Evolutionary conservation across 1,140 invertebrate species (phyloP).

Genomic region (Archivesica marissinica): DNA sequence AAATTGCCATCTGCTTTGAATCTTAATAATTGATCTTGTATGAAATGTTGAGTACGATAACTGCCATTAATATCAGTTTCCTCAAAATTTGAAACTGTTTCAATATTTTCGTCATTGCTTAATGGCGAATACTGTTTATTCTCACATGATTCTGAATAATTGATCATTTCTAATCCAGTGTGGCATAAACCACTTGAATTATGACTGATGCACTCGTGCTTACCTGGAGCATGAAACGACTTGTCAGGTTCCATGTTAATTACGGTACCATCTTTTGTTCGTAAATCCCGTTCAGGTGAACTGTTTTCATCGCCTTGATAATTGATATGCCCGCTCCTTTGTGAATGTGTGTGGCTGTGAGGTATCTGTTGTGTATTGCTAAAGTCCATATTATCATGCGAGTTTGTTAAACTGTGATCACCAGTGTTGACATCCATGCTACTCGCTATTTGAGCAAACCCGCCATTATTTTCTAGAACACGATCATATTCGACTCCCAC

Average conservation of each 20-base stretch:
- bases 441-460: no score
- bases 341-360: no score
- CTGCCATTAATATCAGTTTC: not conserved
- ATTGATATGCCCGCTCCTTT: not conserved
- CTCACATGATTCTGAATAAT: not conserved
- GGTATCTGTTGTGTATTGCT: no score
- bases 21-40: not conserved
- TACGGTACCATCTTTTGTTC: not conserved
- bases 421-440: no score
- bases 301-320: not conserved
- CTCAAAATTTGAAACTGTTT: not conserved
- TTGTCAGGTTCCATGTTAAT: constrained; percentile 9
- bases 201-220: not conserved
- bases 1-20: constrained; percentile 2
- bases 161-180: not conserved
- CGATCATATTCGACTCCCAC: no score
- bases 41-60: not conserved
- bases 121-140: not conserved
- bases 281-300: constrained; percentile 1
- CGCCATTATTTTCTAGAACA: no score
- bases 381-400: no score
- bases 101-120: not conserved
- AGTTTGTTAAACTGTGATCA: no score
- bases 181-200: not conserved
- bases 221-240: not conserved